These are phyloP conservation scores for Ophioderma brevispina DNA, from an alignment of 35 echinoderm and acorn worm genomes.

Conservation along the genomic window DNA sequence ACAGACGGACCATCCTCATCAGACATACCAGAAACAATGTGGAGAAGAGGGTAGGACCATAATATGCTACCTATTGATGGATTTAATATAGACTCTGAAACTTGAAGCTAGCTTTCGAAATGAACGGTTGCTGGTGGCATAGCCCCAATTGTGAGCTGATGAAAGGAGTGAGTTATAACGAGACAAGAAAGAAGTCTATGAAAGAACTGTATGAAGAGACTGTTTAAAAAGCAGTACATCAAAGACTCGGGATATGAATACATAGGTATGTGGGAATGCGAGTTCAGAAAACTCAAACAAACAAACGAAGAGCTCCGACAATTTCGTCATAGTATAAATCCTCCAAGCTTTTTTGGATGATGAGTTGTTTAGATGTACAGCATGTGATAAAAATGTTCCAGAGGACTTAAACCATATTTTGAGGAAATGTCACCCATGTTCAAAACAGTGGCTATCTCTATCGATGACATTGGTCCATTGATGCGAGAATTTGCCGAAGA, in stretches of 20 bases:
- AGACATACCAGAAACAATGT: background rate
- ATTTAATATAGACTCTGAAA: background rate
- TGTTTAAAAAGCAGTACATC: constrained; percentile 22
- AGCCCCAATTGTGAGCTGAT: constrained; percentile 9
- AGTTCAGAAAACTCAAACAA: background rate
- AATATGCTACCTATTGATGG: constrained; percentile 1
- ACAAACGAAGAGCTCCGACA: background rate
- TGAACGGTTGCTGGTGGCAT: constrained; percentile 2
- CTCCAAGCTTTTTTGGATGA: background rate
- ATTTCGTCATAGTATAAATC: background rate
- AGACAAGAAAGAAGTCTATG: background rate
- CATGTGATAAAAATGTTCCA: constrained; percentile 46
- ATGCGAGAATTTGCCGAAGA: constrained; percentile 38
- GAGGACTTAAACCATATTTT: constrained; percentile 28
- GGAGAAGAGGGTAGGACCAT: constrained; percentile 14
- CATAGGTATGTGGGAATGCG: constrained; percentile 27
- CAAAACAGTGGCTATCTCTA: constrained; percentile 44
- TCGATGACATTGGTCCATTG: constrained; percentile 51
- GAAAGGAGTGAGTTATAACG: constrained; percentile 10
- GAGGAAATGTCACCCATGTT: constrained; percentile 76
- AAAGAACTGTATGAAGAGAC: background rate
- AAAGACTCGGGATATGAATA: background rate
- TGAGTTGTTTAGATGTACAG: constrained; percentile 26
- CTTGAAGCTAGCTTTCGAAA: constrained; percentile 16
- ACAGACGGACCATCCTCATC: background rate